These are phyloP conservation scores for Drosophila paramelanica DNA, from an alignment of 2,888 invertebrate species.

Conservation along the genomic window DNA sequence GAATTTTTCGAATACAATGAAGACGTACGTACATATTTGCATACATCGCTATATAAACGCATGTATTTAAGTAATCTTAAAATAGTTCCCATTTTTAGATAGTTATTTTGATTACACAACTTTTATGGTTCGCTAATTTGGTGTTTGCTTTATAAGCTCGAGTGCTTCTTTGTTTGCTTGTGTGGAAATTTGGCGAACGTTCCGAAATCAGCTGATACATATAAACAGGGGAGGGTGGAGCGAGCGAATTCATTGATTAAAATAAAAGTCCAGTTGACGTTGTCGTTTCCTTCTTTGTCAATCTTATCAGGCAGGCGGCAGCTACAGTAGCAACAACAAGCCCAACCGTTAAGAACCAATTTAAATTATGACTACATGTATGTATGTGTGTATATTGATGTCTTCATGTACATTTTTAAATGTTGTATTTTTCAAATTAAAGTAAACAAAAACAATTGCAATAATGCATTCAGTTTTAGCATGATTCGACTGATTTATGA, in stretches of 20 bases:
- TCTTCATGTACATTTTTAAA: background rate
- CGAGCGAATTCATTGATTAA: conserved; percentile 70
- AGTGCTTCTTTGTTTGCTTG: conserved; percentile 4
- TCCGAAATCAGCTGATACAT: conserved; percentile 52
- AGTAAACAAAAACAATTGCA: conserved; percentile 33
- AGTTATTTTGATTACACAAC: background rate
- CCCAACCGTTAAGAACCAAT: conserved; percentile 16
- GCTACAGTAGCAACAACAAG: conserved; percentile 36
- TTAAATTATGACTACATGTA: conserved; percentile 25
- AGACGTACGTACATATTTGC: background rate
- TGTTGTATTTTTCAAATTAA: conserved; percentile 10
- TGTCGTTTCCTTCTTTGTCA: conserved; percentile 59
- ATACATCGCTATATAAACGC: background rate
- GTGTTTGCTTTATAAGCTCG: conserved; percentile 22
- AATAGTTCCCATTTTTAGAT: background rate
- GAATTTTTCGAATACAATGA: background rate
- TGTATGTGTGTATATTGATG: background rate
- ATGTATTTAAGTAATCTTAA: background rate
- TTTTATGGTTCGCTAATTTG: background rate
- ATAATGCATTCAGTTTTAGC: conserved; percentile 8
- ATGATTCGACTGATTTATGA: conserved; percentile 24
- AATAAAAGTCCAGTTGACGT: conserved; percentile 60
- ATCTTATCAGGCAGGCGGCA: conserved; percentile 41
- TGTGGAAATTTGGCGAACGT: conserved; percentile 25
- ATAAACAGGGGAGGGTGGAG: conserved; percentile 19